Base-by-base conservation (phyloP, 1,140 invertebrate species). In the Macrotrachela quadricornifera region DNA sequence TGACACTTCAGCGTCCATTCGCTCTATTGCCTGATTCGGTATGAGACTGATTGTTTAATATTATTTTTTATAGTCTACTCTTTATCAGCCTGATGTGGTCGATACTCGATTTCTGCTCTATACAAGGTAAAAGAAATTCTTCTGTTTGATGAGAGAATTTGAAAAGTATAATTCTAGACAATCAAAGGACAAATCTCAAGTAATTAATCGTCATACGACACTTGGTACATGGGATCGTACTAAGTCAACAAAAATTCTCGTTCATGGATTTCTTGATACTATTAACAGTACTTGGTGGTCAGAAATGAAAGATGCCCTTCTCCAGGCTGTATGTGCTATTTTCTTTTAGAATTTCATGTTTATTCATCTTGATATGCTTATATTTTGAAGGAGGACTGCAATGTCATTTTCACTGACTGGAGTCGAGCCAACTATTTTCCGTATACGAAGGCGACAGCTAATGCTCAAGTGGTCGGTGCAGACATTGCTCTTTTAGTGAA, bases 201-300 rank as follows among this genome's bases (percentile, higher is more conserved):
- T 48, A 48, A 43, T 54, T 9, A 11, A 37, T 37, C 42, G 41
- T 14, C 45, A 54, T 41, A 48, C 48, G 18, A 40, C 12, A 1
- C 41, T 54, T 44, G 48, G 21, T 38, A 54, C 17, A 15, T 17
- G 45, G 61, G 76, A n/a, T n/a, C n/a, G 79, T 9, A 73, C 76
- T 47, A 76, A 77, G 60, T 75, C 77, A 58, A 82, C 79, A 10
- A 74, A 71, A 55, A 64, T 85, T 64, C 82, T 86, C 50, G 80
- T 83, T 57, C 84, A 88, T 63, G 84, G 84, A 46, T 87, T 86
- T 65, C 82, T 85, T 57, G 83, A 88, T 17, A 56, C 46, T 45
- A 56, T 51, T 11, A 52, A 57, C 8, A 56, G 54, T 10, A 16
- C 30, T 10, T 64, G 62, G 62, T 46, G 63, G 2, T 48, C 58